Percentiles rank a stretch among this genome's conserved stretches.
Evolutionary conservation across 2,888 invertebrate genomes (phyloP).

Genomic region (Diadromus collaris): DNA sequence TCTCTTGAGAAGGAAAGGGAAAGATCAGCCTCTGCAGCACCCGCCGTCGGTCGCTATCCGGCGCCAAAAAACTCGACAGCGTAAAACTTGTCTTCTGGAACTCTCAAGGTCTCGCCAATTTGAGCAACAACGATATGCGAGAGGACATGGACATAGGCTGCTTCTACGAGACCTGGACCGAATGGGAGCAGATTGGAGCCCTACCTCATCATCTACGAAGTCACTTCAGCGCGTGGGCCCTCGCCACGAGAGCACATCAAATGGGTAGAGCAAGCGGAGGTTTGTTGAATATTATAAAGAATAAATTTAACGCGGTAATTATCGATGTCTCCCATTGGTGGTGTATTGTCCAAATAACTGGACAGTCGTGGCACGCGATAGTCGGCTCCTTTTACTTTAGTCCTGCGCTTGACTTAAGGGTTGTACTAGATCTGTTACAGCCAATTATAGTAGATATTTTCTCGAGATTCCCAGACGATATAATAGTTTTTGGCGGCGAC

Average conservation of each 20-base stretch:
- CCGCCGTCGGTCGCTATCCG: neutral
- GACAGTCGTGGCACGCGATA: conserved; percentile 16
- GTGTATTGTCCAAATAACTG: conserved; percentile 8
- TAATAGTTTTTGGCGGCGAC: conserved; percentile 11
- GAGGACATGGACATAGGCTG: conserved; percentile 1
- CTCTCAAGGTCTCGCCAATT: conserved; percentile 20
- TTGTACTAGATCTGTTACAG: conserved; percentile 9
- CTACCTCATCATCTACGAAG: neutral
- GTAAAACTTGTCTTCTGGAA: conserved; percentile 29
- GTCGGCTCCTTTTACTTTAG: conserved; percentile 22
- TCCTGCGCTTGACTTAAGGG: conserved; percentile 7
- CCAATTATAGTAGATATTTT: neutral
- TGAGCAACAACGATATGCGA: neutral
- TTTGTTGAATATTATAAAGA: conserved; percentile 7
- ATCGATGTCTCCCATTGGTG: conserved; percentile 29
- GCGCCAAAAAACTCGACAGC: conserved; percentile 10
- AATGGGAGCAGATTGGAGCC: neutral
- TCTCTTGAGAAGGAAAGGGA: neutral
- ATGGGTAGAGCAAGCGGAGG: conserved; percentile 41
- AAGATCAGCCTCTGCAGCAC: neutral
- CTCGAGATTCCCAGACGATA: neutral
- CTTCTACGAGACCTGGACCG: conserved; percentile 28
- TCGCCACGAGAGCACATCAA: neutral
- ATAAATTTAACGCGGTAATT: conserved; percentile 6
- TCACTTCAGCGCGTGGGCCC: neutral